Evolutionary conservation across 1,140 invertebrate genomes (phyloP), one percentile per base, ranked within the genome.

Genomic region (Radopholus similis): DNA sequence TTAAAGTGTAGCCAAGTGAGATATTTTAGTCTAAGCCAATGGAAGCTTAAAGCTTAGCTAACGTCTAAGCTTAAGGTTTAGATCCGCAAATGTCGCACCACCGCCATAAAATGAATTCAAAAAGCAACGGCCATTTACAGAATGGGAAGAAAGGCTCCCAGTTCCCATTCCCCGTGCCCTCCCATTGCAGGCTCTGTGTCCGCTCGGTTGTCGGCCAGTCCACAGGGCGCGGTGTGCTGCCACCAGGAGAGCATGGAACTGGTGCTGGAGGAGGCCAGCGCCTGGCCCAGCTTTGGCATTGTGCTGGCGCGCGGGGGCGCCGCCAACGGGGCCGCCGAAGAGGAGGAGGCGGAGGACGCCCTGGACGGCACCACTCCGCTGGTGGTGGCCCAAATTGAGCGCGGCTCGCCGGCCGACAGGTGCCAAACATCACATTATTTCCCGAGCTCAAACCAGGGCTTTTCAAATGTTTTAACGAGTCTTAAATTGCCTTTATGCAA

Each of bases 361-460:
- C 38, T 53, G n/a, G 49, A 34, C 34, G 26, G 8, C 26, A 67
- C 64, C 6, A 49, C 64, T 6, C 74, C 83, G 4, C 84, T 86
- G 15, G 80, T 89, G 2, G 86, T 90, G 47, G 86, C 86, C 0
- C 86, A 86, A 70, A 87, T 91, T 18, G 87, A 88, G 38, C 85
- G 87, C 1, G 87, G 88, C 71, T 88, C 89, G 42, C 86, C 89
- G 15, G 89, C 89, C 18, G 89, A 90, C 72, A 89, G 87, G 90
- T 90, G n/a, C n/a, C n/a, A 84, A 81, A 75, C 8, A 40, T 58
- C 30, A 26, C 8, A 28, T 30, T 74, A 42, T 51, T n/a, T n/a
- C n/a, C n/a, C n/a, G n/a, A n/a, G n/a, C n/a, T n/a, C n/a, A n/a
- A n/a, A n/a, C 28, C 8, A 56, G 62, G 35, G 37, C 56, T 72